Conservation (phyloP, 2,888 invertebrate species). For the Pheosia tremula region DNA sequence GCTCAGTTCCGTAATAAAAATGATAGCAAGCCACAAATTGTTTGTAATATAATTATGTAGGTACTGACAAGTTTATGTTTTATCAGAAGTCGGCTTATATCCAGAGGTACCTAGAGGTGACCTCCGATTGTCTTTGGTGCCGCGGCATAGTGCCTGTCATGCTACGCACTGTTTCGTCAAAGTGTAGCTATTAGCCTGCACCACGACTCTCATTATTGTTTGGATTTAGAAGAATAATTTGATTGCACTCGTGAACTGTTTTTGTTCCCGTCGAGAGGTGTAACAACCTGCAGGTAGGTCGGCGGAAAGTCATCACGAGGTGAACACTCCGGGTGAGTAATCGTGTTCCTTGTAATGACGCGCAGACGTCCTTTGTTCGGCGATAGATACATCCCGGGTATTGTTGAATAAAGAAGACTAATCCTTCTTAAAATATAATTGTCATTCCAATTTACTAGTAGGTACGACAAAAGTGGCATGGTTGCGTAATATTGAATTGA, state of each 20-base stretch:
- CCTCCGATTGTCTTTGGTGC: neutral
- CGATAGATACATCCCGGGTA: constrained; percentile 18
- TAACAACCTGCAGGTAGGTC: constrained; percentile 79
- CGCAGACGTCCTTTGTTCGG: constrained; percentile 43
- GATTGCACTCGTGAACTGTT: constrained; percentile 53
- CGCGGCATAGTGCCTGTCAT: constrained; percentile 50
- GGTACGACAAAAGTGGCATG: constrained; percentile 22
- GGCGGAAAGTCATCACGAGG: constrained; percentile 69
- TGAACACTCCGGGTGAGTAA: constrained; percentile 63
- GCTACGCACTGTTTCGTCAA: constrained; percentile 40
- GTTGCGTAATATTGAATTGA: constrained; percentile 65
- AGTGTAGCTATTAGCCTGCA: constrained; percentile 45
- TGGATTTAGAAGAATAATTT: constrained; percentile 54
- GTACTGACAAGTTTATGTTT: too few species aligned
- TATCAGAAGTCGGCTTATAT: neutral
- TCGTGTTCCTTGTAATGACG: constrained; percentile 53
- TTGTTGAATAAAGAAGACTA: constrained; percentile 10
- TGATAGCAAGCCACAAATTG: neutral
- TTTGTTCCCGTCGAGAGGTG: constrained; percentile 66
- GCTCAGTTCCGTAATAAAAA: neutral
- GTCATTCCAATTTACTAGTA: constrained; percentile 4
- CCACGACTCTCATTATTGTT: constrained; percentile 45
- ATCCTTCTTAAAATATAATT: neutral
- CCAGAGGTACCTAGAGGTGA: neutral
- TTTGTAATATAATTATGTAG: neutral